These are phyloP conservation scores for Eudasyphora cyanicolor DNA, from an alignment of 2,888 invertebrate genomes.

Conservation along the genomic window DNA sequence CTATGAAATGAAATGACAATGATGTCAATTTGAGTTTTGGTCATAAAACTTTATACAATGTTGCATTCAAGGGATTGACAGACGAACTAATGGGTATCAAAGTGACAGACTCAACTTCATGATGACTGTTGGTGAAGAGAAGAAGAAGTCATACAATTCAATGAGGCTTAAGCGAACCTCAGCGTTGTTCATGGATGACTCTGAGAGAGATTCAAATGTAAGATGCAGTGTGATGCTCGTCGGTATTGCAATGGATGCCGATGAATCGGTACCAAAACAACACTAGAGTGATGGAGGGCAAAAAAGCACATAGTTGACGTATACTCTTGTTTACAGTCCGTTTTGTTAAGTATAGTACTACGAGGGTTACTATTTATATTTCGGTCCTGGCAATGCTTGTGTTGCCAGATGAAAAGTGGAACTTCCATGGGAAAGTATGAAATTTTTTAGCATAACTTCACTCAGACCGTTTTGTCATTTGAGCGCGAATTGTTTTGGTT, in stretches of 20 bases:
- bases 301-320: too few relatives aligned
- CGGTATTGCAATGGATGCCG: not conserved
- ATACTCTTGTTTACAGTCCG: too few relatives aligned
- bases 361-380: too few relatives aligned
- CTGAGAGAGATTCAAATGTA: not conserved
- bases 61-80: slow-evolving; percentile 12
- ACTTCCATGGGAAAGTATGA: too few relatives aligned
- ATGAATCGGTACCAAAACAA: not conserved
- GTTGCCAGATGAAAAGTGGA: too few relatives aligned
- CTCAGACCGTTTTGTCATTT: too few relatives aligned
- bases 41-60: slow-evolving; percentile 49
- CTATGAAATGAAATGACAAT: slow-evolving; percentile 11
- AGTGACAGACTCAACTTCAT: too few relatives aligned
- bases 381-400: too few relatives aligned
- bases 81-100: slow-evolving; percentile 33
- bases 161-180: not conserved
- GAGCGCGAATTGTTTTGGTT: too few relatives aligned
- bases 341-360: too few relatives aligned
- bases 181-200: not conserved
- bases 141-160: slow-evolving; percentile 6
- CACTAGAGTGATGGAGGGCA: too few relatives aligned
- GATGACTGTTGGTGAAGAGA: slow-evolving; percentile 37
- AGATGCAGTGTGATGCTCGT: not conserved
- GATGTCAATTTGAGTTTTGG: slow-evolving; percentile 39
- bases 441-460: too few relatives aligned